Conservation (phyloP, 2,888 invertebrate species). For the Macaria liturata region DNA sequence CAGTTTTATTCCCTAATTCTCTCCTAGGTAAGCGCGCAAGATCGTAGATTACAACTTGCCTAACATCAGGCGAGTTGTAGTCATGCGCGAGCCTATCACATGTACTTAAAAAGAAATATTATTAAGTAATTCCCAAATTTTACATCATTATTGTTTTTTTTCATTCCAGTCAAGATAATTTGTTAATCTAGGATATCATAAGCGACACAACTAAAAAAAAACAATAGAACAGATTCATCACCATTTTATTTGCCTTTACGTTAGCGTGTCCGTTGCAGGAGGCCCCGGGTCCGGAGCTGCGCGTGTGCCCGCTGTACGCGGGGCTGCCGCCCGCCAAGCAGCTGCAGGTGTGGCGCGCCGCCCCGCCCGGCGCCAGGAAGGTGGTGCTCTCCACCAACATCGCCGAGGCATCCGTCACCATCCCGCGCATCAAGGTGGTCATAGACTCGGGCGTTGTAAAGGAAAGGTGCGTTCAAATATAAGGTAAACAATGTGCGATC, state of each 20-base stretch:
- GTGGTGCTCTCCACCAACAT: slow-evolving; percentile 98
- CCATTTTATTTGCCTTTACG: slow-evolving; percentile 5
- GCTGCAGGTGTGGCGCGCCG: slow-evolving; percentile 91
- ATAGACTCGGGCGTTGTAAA: slow-evolving; percentile 97
- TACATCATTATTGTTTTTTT: too few relatives aligned
- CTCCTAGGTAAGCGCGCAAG: too few relatives aligned
- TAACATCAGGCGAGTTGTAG: too few relatives aligned
- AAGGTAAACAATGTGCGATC: slow-evolving; percentile 17
- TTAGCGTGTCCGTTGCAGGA: slow-evolving; percentile 60
- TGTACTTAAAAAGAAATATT: too few relatives aligned
- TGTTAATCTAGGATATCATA: too few relatives aligned
- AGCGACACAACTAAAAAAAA: too few relatives aligned
- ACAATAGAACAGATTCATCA: neutral
- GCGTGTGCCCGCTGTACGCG: slow-evolving; percentile 95
- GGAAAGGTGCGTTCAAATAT: slow-evolving; percentile 83
- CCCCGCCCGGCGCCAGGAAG: slow-evolving; percentile 91
- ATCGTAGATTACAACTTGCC: too few relatives aligned
- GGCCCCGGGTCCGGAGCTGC: slow-evolving; percentile 86
- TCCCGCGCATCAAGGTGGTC: slow-evolving; percentile 94
- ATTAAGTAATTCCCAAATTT: too few relatives aligned
- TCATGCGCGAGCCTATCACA: too few relatives aligned
- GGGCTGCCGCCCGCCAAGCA: slow-evolving; percentile 94
- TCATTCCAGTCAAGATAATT: too few relatives aligned
- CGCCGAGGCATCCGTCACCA: slow-evolving; percentile 98
- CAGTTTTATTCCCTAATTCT: too few relatives aligned